These are phyloP conservation scores for Caenorhabditis sp. DNA, from an alignment of 2,888 invertebrate species.

Conservation along the genomic window DNA sequence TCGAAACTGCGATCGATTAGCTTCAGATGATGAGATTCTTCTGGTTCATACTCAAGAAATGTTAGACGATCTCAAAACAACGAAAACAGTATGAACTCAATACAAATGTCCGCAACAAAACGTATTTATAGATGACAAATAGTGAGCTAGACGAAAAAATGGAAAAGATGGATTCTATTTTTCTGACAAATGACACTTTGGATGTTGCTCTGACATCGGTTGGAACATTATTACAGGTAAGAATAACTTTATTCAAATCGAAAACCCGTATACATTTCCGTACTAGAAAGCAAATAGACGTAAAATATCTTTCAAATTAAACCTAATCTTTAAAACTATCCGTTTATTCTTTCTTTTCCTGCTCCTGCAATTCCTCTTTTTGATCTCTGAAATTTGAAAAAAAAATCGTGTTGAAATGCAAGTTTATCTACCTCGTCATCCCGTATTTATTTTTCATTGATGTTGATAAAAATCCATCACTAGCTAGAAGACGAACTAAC, in stretches of 20 bases:
- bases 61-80: conserved; percentile 17
- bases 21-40: conserved; percentile 32
- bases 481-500: conserved; percentile 58
- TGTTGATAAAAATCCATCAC: conserved; percentile 58
- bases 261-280: conserved; percentile 15
- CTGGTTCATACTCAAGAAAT: conserved; percentile 33
- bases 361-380: conserved; percentile 4
- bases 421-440: conserved; percentile 22
- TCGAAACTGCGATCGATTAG: conserved; percentile 17
- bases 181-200: conserved; percentile 24
- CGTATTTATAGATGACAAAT: conserved; percentile 16
- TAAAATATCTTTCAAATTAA: background rate
- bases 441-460: conserved; percentile 9
- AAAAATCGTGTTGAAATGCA: background rate
- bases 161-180: conserved; percentile 38
- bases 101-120: background rate
- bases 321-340: background rate
- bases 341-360: conserved; percentile 1
- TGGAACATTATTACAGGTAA: conserved; percentile 41
- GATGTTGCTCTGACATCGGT: conserved; percentile 32
- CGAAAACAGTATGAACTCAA: background rate
- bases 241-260: conserved; percentile 4
- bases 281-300: conserved; percentile 8
- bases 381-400: conserved; percentile 8
- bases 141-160: conserved; percentile 23